Percentiles rank a stretch among this genome's conserved stretches.
These are phyloP conservation scores for Hipparchia semele DNA, from an alignment of 2,888 invertebrate species.

Conservation along the genomic window DNA sequence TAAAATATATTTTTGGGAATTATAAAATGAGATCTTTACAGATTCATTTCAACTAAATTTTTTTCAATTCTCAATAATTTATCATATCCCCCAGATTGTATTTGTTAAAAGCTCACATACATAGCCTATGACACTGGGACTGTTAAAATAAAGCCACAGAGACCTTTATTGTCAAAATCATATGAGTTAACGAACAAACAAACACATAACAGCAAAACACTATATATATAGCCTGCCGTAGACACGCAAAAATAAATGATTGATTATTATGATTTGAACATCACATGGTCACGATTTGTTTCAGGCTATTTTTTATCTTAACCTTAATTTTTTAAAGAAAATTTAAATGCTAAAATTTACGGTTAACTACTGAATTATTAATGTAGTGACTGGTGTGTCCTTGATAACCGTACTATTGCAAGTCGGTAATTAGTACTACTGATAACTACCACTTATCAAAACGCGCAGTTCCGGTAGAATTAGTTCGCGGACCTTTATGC, in stretches of 20 bases:
- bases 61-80: not conserved
- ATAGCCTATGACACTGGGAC: too few species aligned
- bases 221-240: too few species aligned
- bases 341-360: conserved; percentile 18
- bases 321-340: conserved; percentile 11
- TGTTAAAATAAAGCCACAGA: too few species aligned
- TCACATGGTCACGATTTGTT: not conserved
- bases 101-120: too few species aligned
- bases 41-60: not conserved
- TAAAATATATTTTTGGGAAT: too few species aligned
- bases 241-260: too few species aligned
- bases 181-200: too few species aligned
- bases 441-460: conserved; percentile 35
- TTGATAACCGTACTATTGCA: conserved; percentile 32
- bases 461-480: conserved; percentile 35
- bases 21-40: too few species aligned
- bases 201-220: too few species aligned
- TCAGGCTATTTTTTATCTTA: not conserved
- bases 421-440: conserved; percentile 32
- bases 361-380: conserved; percentile 26
- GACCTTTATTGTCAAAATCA: too few species aligned
- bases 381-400: conserved; percentile 33
- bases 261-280: not conserved
- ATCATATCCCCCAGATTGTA: too few species aligned
- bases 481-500: conserved; percentile 28